Conservation (phyloP, 2,888 invertebrate species). For the Lamellibrachia satsuma region DNA sequence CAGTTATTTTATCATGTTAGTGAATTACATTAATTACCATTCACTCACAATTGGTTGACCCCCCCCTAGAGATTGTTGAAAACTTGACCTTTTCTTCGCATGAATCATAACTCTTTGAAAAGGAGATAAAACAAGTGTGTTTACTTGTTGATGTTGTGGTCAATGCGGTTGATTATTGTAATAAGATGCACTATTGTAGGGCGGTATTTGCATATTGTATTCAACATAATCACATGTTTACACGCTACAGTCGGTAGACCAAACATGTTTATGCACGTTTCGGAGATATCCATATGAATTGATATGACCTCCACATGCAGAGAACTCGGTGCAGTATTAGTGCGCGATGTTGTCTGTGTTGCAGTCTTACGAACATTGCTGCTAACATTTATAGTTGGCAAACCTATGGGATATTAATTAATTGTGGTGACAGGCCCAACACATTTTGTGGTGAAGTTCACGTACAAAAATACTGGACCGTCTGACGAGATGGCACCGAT, state of each 20-base stretch:
- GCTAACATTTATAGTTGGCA: no score
- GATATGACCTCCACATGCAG: neutral
- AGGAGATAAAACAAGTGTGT: neutral
- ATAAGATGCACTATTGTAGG: neutral
- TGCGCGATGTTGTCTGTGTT: neutral
- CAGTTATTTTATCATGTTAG: no score
- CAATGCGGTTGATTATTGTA: neutral
- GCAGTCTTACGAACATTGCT: neutral
- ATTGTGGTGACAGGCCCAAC: no score
- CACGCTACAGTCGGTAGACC: neutral
- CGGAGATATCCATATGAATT: neutral
- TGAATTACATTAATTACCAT: no score
- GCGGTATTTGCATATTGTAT: neutral
- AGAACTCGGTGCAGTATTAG: neutral
- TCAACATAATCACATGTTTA: slow-evolving; percentile 1
- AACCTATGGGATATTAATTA: no score
- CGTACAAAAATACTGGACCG: no score
- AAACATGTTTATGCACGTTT: neutral
- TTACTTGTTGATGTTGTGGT: neutral
- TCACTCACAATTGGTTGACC: no score
- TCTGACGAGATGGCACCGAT: no score
- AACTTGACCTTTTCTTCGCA: neutral
- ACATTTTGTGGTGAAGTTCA: no score
- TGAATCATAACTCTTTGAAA: neutral
- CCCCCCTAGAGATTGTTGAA: neutral